These are phyloP conservation scores for Aphidius gifuensis DNA, from an alignment of 1,140 invertebrate species.

Conservation along the genomic window DNA sequence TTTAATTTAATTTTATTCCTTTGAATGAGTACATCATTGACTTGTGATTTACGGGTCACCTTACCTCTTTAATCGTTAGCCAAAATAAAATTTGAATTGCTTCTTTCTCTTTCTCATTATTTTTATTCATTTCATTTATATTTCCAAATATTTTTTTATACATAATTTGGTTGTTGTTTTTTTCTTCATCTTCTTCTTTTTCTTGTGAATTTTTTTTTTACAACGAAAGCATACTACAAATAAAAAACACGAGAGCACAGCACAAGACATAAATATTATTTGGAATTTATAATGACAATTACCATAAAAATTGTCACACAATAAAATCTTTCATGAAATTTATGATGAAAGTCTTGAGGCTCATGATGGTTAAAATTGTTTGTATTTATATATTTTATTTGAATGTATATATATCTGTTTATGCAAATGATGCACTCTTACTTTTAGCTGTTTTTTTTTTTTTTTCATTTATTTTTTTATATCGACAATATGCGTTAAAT, in stretches of 20 bases:
- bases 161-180: slow-evolving; percentile 5
- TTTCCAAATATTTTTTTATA: background rate
- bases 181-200: background rate
- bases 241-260: slow-evolving; percentile 23
- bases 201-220: no score
- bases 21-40: slow-evolving; percentile 37
- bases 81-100: background rate
- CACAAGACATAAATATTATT: slow-evolving; percentile 46
- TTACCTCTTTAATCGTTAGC: background rate
- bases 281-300: slow-evolving; percentile 56
- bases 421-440: no score
- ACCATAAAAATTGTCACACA: slow-evolving; percentile 56
- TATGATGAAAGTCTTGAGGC: slow-evolving; percentile 33
- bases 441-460: no score
- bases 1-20: no score
- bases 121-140: background rate
- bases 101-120: background rate
- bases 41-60: slow-evolving; percentile 43
- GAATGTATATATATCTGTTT: no score
- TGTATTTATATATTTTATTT: no score
- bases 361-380: background rate
- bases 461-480: no score
- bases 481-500: slow-evolving; percentile 16
- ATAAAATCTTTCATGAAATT: slow-evolving; percentile 55
- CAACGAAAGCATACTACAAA: no score